Conservation (phyloP, 2,113 vertebrate genomes). For the Elanus axillaris region DNA sequence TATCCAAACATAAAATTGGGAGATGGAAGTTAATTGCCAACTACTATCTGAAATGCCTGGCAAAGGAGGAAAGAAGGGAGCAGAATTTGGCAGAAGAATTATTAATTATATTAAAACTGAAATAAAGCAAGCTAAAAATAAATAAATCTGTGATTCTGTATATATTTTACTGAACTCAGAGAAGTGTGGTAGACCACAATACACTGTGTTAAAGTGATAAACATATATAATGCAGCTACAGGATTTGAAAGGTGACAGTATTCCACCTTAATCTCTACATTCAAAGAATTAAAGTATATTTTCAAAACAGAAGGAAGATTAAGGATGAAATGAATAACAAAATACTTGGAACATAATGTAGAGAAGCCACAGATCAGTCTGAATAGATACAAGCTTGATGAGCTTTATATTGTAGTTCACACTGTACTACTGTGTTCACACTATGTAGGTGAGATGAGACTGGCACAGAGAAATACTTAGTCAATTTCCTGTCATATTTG, state of each 20-base stretch:
- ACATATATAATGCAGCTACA: background rate
- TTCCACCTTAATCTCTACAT: slow-evolving; percentile 19
- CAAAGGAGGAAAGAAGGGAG: background rate
- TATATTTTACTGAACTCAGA: background rate
- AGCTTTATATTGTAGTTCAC: background rate
- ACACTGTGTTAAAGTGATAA: background rate
- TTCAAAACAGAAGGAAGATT: background rate
- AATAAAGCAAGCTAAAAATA: background rate
- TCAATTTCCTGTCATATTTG: background rate
- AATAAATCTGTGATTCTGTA: background rate
- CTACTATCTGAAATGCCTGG: background rate
- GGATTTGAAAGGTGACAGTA: background rate
- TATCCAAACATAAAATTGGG: background rate
- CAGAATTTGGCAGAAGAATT: background rate
- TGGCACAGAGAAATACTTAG: background rate
- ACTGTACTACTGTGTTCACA: background rate
- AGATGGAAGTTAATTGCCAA: background rate
- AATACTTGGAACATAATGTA: slow-evolving; percentile 9
- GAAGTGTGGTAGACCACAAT: background rate
- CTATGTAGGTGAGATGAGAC: background rate
- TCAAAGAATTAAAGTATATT: background rate
- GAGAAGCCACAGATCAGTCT: background rate
- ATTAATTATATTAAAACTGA: background rate
- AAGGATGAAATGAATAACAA: background rate
- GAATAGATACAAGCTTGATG: background rate